Evolutionary conservation across 2,888 invertebrate species (phyloP).

Genomic region (Aporophyla lueneburgensis): DNA sequence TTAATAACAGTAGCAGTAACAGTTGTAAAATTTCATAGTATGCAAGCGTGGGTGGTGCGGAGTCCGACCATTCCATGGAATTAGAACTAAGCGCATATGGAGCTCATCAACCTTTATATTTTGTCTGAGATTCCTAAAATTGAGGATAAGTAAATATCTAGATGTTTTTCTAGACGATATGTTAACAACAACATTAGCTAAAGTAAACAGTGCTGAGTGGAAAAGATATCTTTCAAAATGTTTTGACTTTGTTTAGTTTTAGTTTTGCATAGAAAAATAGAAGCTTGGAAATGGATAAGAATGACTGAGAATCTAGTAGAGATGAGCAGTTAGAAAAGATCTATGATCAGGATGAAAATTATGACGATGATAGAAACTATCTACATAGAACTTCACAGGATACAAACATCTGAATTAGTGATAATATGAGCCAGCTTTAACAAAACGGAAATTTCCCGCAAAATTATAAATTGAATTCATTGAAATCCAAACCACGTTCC

Average conservation of each 20-base stretch:
- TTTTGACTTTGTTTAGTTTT: slow-evolving; percentile 15
- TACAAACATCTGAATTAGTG: background rate
- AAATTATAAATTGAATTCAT: slow-evolving; percentile 40
- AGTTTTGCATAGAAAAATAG: slow-evolving; percentile 1
- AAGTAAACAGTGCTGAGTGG: slow-evolving; percentile 15
- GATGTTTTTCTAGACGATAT: slow-evolving; percentile 29
- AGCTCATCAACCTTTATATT: slow-evolving; percentile 39
- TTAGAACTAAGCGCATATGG: slow-evolving; percentile 30
- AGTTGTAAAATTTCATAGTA: slow-evolving; percentile 9
- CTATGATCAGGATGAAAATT: background rate
- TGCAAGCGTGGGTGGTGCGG: slow-evolving; percentile 37
- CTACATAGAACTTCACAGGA: background rate
- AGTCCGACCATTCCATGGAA: slow-evolving; percentile 18
- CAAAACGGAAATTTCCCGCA: slow-evolving; percentile 4
- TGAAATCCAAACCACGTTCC: slow-evolving; percentile 38
- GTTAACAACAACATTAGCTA: slow-evolving; percentile 27
- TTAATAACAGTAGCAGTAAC: background rate
- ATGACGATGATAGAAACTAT: background rate
- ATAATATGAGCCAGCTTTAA: background rate
- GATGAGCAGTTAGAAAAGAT: background rate
- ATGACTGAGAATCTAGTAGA: background rate
- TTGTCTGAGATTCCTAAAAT: slow-evolving; percentile 38
- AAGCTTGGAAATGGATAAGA: background rate
- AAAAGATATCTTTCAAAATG: slow-evolving; percentile 29
- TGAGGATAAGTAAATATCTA: slow-evolving; percentile 43